Conservation (phyloP, 2,888 invertebrate genomes). For the Nezara viridula region DNA sequence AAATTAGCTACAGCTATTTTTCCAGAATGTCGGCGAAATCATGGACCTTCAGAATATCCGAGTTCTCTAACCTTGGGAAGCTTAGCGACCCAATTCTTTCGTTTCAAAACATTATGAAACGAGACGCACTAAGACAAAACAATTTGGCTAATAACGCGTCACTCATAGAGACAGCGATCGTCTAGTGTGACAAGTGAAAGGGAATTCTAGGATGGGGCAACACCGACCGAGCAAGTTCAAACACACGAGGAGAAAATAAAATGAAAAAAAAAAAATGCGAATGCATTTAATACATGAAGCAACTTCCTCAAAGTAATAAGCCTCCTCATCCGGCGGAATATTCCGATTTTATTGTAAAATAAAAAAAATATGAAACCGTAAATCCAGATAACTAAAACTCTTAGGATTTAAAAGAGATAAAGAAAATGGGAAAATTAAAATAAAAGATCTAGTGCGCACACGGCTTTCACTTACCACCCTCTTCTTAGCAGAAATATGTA, state of each 20-base stretch:
- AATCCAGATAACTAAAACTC: no score
- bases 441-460: no score
- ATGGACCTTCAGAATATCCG: background rate
- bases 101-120: conserved; percentile 39
- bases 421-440: no score
- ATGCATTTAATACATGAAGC: background rate
- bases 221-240: conserved; percentile 4
- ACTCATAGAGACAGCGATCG: background rate
- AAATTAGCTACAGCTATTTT: background rate
- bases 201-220: background rate
- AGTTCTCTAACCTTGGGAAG: conserved; percentile 1
- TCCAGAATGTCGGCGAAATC: background rate
- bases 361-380: no score
- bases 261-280: background rate
- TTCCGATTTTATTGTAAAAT: no score
- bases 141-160: conserved; percentile 37
- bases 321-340: no score
- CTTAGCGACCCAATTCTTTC: conserved; percentile 27
- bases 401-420: no score
- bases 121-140: conserved; percentile 37
- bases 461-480: no score
- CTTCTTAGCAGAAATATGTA: no score
- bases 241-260: background rate
- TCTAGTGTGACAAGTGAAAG: conserved; percentile 29
- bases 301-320: background rate